Conservation (phyloP, 2,888 invertebrate species). For the Cerastoderma edule region DNA sequence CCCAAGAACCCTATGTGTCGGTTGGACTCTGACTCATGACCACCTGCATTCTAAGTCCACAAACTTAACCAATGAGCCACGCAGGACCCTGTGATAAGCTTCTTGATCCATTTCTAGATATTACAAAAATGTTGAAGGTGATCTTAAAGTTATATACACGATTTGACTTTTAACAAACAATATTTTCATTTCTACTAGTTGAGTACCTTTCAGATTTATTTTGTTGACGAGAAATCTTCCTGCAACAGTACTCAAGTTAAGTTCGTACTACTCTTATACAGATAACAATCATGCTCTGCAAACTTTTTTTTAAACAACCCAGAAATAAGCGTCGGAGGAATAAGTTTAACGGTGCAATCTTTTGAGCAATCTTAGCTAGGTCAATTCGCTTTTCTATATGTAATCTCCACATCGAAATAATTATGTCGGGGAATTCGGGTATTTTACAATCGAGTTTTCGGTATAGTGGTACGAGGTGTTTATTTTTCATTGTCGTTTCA, state of each 20-base stretch:
- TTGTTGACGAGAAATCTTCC: no score
- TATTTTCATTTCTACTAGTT: no score
- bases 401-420: constrained; percentile 14
- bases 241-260: neutral
- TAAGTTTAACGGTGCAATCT: neutral
- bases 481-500: constrained; percentile 8
- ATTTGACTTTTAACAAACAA: no score
- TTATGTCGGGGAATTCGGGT: neutral
- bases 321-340: neutral
- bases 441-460: neutral
- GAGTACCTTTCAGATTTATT: no score
- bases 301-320: neutral
- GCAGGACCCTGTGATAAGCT: no score
- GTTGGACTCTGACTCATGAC: no score
- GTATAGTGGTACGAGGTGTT: neutral
- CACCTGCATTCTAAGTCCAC: no score
- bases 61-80: no score
- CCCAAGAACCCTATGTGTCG: no score
- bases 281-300: neutral
- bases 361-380: neutral
- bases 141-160: no score
- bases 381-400: constrained; percentile 12
- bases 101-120: no score
- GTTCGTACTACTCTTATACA: neutral
- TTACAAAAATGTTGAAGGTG: no score